These are phyloP conservation scores for Cylindroiulus punctatus DNA, from an alignment of 2,888 invertebrate species.

Conservation along the genomic window DNA sequence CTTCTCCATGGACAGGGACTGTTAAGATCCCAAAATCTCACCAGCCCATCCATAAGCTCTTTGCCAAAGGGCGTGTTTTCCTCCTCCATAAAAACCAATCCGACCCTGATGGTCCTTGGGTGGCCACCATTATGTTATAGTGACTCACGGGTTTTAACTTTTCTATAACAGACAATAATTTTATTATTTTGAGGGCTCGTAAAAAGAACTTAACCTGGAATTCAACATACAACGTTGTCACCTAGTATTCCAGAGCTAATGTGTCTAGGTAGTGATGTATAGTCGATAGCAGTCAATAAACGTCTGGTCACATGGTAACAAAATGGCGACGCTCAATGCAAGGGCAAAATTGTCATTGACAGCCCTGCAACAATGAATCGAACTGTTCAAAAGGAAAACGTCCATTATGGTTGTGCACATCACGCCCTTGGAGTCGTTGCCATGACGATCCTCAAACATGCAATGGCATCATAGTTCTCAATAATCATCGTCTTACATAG, in stretches of 20 bases:
- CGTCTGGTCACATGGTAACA: too few relatives aligned
- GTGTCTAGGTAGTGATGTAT: too few relatives aligned
- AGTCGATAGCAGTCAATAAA: not conserved
- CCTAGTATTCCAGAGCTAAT: not conserved
- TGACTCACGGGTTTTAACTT: not conserved
- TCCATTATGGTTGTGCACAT: not conserved
- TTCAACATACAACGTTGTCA: not conserved
- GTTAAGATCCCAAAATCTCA: not conserved
- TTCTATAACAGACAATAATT: not conserved
- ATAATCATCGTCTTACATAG: not conserved
- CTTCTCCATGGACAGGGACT: too few relatives aligned
- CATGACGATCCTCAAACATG: not conserved
- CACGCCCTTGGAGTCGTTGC: not conserved
- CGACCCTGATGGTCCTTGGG: not conserved
- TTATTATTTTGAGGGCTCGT: not conserved
- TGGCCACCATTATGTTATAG: not conserved
- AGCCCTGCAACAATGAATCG: not conserved
- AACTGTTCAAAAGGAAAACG: not conserved
- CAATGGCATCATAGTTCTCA: too few relatives aligned
- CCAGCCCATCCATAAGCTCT: not conserved
- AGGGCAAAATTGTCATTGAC: not conserved
- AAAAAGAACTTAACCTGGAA: not conserved
- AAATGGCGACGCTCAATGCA: not conserved
- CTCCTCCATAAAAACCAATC: slow-evolving; percentile 6
- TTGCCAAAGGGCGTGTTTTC: not conserved